Conservation (phyloP, 2,113 vertebrate species). For the Chionis minor region DNA sequence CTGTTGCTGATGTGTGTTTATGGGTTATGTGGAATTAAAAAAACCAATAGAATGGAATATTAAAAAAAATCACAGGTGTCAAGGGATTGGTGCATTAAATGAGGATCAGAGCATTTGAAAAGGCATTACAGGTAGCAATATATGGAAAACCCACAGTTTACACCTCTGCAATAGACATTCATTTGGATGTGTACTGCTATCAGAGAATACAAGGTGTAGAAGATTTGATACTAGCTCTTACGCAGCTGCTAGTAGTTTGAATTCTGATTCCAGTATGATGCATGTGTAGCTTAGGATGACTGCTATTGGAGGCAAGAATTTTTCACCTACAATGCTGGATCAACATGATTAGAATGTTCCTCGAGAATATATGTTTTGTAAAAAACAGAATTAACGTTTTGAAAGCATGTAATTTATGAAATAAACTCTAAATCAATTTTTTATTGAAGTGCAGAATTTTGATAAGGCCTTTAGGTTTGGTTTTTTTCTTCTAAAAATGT, state of each 20-base stretch:
- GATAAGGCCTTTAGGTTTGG: background rate
- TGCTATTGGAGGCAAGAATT: background rate
- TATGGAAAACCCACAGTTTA: background rate
- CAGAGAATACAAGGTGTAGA: background rate
- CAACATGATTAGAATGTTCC: background rate
- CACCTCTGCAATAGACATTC: background rate
- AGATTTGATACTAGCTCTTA: background rate
- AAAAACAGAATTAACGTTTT: background rate
- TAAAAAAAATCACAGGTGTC: background rate
- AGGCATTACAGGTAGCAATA: background rate
- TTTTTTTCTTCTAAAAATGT: background rate
- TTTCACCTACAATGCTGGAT: background rate
- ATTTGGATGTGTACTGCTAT: background rate
- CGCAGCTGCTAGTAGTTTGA: background rate
- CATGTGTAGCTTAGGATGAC: background rate
- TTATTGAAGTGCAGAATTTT: background rate
- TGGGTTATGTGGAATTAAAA: background rate
- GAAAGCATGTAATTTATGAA: background rate
- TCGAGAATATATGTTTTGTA: background rate
- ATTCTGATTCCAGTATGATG: background rate
- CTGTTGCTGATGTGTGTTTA: background rate
- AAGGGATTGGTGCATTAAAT: background rate
- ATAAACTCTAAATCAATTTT: background rate
- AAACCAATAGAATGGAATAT: background rate
- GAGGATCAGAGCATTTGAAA: background rate